Base-by-base conservation (phyloP, 1,140 invertebrate genomes). In the Chymomyza costata region DNA sequence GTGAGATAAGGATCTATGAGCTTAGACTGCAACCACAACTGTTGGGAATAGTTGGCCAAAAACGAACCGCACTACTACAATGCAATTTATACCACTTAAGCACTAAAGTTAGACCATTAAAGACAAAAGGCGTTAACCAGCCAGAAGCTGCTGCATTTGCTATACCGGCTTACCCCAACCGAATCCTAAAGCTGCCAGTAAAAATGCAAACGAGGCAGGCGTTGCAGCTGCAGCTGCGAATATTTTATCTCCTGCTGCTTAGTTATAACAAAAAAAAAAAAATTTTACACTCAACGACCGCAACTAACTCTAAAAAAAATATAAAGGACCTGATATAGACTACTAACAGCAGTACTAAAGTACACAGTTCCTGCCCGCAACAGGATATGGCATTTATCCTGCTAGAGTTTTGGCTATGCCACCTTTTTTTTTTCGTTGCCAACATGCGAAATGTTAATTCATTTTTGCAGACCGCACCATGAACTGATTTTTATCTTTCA, bases 381-480 rank as follows among this genome's bases (percentile, higher is more conserved):
- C 47, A 41, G 14, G 21, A 18, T 53, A 17, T 59, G 30, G 31
- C 31, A 43, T 34, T 37, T 30, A n/a, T 13, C 38, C 30, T 38
- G 40, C 14, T 25, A 53, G 10, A n/a, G n/a, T n/a, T n/a, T n/a
- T n/a, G 19, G 30, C 38, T 31, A 28, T 11, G 13, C 19, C 44
- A 25, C 3, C 13, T 19, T 31, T 11, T 35, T 39, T 53, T 73
- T 70, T 38, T n/a, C n/a, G n/a, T n/a, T 30, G 56, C 61, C 39
- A 56, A 67, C 71, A 80, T 78, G 73, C 67, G 71, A 78, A 78
- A 78, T 80, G 73, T 78, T 78, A 78, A 78, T 78, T 78, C 67
- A 80, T 78, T 78, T 78, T 65, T 53, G 52, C 37, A 48, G 39
- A 39, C 35, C 70, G 31, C 50, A 40, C 15, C 46, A 46, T 52